Evolutionary conservation across 2,113 vertebrate genomes (phyloP).

Genomic region (Struthio camelus): DNA sequence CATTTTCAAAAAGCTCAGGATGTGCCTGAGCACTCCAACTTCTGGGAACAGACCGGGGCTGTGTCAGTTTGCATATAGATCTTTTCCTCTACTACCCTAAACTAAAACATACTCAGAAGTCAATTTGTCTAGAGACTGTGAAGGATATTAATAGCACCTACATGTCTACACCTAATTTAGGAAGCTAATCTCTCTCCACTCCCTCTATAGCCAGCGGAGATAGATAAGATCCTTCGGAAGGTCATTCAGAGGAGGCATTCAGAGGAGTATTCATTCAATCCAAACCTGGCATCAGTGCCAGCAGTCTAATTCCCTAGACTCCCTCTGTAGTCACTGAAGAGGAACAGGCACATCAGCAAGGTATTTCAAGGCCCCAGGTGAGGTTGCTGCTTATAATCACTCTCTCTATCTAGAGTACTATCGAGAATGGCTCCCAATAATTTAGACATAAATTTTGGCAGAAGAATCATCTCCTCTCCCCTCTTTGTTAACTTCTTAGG

Average conservation of each 20-base stretch:
- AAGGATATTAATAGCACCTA: neutral
- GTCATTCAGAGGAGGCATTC: neutral
- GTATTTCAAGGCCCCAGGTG: neutral
- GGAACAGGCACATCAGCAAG: neutral
- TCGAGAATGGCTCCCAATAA: neutral
- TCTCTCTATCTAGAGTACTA: neutral
- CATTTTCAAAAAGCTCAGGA: neutral
- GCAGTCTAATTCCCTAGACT: neutral
- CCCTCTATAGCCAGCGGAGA: neutral
- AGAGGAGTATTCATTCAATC: neutral
- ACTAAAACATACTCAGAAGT: neutral
- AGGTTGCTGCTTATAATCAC: neutral
- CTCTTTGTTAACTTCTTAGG: neutral
- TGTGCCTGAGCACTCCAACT: neutral
- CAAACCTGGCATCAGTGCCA: neutral
- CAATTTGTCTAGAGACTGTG: neutral
- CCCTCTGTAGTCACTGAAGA: neutral
- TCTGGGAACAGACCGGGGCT: neutral
- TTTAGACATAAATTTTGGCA: neutral
- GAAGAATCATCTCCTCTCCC: neutral
- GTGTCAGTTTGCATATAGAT: neutral
- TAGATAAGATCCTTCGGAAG: neutral
- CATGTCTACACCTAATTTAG: neutral
- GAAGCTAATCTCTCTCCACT: neutral
- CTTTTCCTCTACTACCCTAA: neutral